Evolutionary conservation across 2,888 invertebrate genomes (phyloP), one percentile per base, ranked within the genome.

Genomic region (Drosophila melanosoma): DNA sequence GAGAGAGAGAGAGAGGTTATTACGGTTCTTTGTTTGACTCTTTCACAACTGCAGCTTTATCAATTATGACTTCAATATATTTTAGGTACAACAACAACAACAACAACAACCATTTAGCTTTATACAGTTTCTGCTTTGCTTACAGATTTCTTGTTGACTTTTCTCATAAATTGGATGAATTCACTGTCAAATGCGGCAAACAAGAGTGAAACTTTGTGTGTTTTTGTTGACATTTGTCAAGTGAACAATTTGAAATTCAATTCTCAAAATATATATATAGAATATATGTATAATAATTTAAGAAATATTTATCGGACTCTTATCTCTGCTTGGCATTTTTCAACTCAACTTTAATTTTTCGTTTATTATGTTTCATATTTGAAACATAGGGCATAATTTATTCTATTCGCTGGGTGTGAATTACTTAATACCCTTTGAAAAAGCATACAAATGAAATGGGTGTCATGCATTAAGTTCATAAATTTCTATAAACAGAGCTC

Each of bases 11-110:
- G 35, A 57, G 42, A 32, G 49, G 23, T 8, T 12, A 53, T 17
- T 45, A 42, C 35, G 48, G 32, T 74, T 73, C 52, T 69, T 38
- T 20, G 32, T 53, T 64, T 12, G 63, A 23, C 68, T 64, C 65
- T 76, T 62, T 56, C 45, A 61, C 58, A 78, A 72, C 54, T 76
- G 53, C 82, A 82, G 69, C 69, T 64, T 80, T 81, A 81, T 81
- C 81, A 82, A 81, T 76, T 71, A 82, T 76, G 66, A 73, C 80
- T 74, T 64, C 56, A 49, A 76, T 61, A 40, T 48, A 63, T n/a
- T 26, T 51, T 3, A 51, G 23, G 45, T 20, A 17, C 35, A 26
- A 10, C 29, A 48, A 52, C 12, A 61, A 49, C 20, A 48, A 53
- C 26, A 52, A 45, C 59, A 49, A 38, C 48, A 38, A 65, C 66